These are phyloP conservation scores for Dolichallabes microphthalmus DNA, from an alignment of 2,113 vertebrate species.

Conservation along the genomic window DNA sequence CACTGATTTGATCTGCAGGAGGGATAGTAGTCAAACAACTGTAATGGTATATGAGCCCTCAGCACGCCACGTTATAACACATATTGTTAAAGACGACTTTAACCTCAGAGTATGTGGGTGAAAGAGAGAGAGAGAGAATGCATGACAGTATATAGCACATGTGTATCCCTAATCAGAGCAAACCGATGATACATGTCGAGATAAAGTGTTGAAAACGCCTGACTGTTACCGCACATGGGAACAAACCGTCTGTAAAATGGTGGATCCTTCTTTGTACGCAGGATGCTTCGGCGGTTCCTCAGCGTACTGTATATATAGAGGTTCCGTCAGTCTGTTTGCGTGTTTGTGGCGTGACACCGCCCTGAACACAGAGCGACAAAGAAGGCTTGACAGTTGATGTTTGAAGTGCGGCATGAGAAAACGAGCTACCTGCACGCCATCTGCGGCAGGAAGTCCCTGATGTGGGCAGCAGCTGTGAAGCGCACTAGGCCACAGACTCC, in stretches of 20 bases:
- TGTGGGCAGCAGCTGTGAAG: slow-evolving; percentile 31
- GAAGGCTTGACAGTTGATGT: slow-evolving; percentile 22
- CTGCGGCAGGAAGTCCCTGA: slow-evolving; percentile 40
- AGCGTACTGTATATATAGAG: not conserved
- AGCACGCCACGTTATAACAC: not conserved
- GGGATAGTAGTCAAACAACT: slow-evolving; percentile 17
- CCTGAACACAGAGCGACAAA: slow-evolving; percentile 2
- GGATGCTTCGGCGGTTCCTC: not conserved
- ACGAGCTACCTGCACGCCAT: slow-evolving; percentile 43
- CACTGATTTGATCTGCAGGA: slow-evolving; percentile 23
- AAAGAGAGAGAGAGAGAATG: not conserved
- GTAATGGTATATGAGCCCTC: not conserved
- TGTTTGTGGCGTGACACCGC: slow-evolving; percentile 22
- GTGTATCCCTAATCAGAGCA: not conserved
- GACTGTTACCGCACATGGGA: not conserved
- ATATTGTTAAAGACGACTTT: not conserved
- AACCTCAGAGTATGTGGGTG: not conserved
- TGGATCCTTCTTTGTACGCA: slow-evolving; percentile 10
- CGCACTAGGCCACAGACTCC: slow-evolving; percentile 6
- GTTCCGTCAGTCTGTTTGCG: slow-evolving; percentile 14
- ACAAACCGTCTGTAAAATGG: not conserved
- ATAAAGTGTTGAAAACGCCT: slow-evolving; percentile 12
- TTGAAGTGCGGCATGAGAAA: slow-evolving; percentile 43
- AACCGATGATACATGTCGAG: not conserved
- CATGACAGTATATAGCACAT: not conserved